phyloP scores from a whole-genome alignment of 1,140 invertebrate species.

The Eufriesea mexicana region DNA sequence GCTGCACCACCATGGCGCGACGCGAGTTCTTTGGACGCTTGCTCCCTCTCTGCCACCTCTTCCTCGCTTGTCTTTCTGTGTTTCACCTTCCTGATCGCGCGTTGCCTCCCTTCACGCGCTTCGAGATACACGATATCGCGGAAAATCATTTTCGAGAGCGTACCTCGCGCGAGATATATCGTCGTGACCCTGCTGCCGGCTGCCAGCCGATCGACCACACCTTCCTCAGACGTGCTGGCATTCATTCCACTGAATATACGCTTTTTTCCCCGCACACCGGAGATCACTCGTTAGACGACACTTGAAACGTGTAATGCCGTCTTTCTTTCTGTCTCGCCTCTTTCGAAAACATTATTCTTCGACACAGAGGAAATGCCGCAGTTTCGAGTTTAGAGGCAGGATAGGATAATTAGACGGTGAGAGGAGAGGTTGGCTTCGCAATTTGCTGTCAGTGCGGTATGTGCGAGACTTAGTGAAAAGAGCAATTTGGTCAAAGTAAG shows the following conservation, averaged over 20 bases:
- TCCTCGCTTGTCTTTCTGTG: neutral
- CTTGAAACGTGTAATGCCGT: neutral
- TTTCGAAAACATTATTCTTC: neutral
- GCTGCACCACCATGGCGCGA: neutral
- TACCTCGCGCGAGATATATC: slow-evolving; percentile 43
- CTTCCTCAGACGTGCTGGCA: slow-evolving; percentile 55
- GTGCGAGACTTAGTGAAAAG: too few relatives aligned
- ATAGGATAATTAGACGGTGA: neutral
- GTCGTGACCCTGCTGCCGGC: slow-evolving; percentile 43
- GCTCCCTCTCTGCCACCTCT: too few relatives aligned
- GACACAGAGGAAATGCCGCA: neutral
- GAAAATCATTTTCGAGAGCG: slow-evolving; percentile 67
- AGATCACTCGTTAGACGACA: slow-evolving; percentile 13
- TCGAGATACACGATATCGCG: slow-evolving; percentile 51
- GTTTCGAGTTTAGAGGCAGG: too few relatives aligned
- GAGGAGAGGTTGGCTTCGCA: neutral
- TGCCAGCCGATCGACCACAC: slow-evolving; percentile 43
- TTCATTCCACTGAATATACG: slow-evolving; percentile 6
- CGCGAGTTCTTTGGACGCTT: neutral
- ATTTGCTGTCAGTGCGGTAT: too few relatives aligned
- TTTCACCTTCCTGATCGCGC: slow-evolving; percentile 1
- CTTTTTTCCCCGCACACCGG: neutral
- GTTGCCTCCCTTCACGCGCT: neutral
- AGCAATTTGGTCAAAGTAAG: too few relatives aligned
- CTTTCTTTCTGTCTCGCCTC: neutral